Conservation (phyloP, 1,140 invertebrate genomes). For the Hypothenemus hampei region DNA sequence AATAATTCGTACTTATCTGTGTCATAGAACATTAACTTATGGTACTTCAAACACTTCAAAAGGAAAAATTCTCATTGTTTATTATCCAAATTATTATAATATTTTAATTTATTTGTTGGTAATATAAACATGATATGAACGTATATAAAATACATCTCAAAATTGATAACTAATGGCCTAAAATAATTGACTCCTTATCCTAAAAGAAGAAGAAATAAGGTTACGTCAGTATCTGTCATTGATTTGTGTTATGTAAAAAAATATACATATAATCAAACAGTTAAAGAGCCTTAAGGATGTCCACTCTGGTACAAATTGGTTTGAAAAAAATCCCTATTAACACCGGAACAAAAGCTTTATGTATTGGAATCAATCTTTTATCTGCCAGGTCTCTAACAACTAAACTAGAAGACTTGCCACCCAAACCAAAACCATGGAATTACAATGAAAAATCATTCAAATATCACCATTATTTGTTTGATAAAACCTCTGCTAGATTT, state of each 20-base stretch:
- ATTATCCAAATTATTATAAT: no score
- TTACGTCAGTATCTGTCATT: no score
- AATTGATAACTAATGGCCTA: no score
- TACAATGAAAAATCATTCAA: slow-evolving; percentile 57
- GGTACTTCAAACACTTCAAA: no score
- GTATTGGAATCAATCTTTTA: slow-evolving; percentile 45
- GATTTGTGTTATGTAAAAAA: slow-evolving; percentile 3
- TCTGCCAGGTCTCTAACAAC: slow-evolving; percentile 54
- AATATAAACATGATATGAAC: no score
- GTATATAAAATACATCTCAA: no score
- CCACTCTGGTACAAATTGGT: slow-evolving; percentile 31
- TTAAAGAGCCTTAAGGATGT: slow-evolving; percentile 23
- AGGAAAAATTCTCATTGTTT: no score
- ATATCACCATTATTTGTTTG: slow-evolving; percentile 50
- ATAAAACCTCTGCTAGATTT: slow-evolving; percentile 56
- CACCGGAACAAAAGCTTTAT: slow-evolving; percentile 26
- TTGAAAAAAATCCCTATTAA: slow-evolving; percentile 21
- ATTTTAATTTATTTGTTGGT: no score
- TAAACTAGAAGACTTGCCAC: slow-evolving; percentile 46
- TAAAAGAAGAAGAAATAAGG: no score
- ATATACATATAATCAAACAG: background rate
- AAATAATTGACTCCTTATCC: no score
- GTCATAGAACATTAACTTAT: no score
- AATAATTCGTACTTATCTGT: no score
- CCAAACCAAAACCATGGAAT: slow-evolving; percentile 56